Base-by-base conservation (phyloP, 2,113 vertebrate species). In the Stigmatopora argus region DNA sequence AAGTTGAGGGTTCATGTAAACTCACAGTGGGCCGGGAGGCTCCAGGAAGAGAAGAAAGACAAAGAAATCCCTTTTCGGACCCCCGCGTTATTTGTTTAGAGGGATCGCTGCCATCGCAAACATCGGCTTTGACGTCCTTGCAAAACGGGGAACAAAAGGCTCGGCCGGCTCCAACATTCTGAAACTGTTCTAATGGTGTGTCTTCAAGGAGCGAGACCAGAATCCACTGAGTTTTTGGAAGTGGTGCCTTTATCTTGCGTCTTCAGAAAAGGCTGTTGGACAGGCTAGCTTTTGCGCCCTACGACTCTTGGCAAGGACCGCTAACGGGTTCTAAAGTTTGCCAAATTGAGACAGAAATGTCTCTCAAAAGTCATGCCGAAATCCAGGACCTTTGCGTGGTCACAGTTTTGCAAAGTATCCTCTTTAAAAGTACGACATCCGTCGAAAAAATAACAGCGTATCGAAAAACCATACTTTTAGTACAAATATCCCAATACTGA, bases 1-100 rank as follows among this genome's bases (percentile, higher is more conserved):
- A 69, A 85, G 87, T 84, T 87, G 80, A 88, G 85, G 89, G 90
- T 90, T n/a, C 87, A 90, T 86, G 89, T 89, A 91, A 89, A 91
- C 85, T 85, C 71, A 78, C 85, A 83, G 76, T 19, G 72, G 68
- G 85, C 78, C 73, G 74, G 70, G 78, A 83, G 79, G 81, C 82
- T 85, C 73, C 57, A 9, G 80, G 7, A 80, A 83, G 71, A 85
- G 77, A 88, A 88, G 14, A 19, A 75, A 73, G 78, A 82, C 74
- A 83, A 86, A 84, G 80, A 88, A 85, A 83, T 66, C 70, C 71
- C 79, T 79, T 80, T 85, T 86, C 82, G 85, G 57, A 81, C 81
- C 66, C 53, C 11, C 18, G 71, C 83, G 74, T 78, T 83, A 80
- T 86, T 85, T 79, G 65, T 69, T 47, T 71, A 77, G 75, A 85